Percentiles rank a stretch among this genome's conserved stretches.
These are phyloP conservation scores for Enoplosus armatus DNA, from an alignment of 2,797 vertebrate genomes.

Conservation along the genomic window DNA sequence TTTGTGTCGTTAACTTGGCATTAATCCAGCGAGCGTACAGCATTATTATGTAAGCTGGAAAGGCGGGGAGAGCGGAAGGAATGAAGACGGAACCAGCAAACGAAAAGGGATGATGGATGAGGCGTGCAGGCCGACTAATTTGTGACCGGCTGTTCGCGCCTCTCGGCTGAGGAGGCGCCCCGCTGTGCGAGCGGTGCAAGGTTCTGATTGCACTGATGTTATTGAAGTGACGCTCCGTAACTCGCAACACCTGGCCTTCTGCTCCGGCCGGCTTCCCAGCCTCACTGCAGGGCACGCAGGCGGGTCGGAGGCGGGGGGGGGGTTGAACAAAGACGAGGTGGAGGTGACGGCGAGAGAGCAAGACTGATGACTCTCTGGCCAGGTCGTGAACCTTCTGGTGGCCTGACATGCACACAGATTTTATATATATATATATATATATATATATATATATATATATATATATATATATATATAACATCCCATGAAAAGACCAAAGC, in stretches of 20 bases:
- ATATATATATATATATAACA: background rate
- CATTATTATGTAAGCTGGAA: background rate
- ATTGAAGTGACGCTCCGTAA: slow-evolving; percentile 67
- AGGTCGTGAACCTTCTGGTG: background rate
- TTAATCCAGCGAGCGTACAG: slow-evolving; percentile 29
- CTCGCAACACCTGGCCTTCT: slow-evolving; percentile 74
- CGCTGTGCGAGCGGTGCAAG: slow-evolving; percentile 45
- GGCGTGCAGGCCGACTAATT: slow-evolving; percentile 63
- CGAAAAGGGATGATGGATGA: slow-evolving; percentile 73
- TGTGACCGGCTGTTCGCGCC: slow-evolving; percentile 73
- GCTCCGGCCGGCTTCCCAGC: slow-evolving; percentile 9
- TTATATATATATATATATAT: background rate
- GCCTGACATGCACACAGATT: slow-evolving; percentile 21
- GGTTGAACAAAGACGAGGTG: background rate
- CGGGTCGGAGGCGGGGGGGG: background rate
- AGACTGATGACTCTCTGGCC: slow-evolving; percentile 19
- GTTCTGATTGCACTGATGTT: slow-evolving; percentile 70
- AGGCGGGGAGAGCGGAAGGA: slow-evolving; percentile 10
- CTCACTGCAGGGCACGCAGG: background rate
- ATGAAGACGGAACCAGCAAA: slow-evolving; percentile 12
- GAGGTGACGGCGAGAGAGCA: slow-evolving; percentile 22
- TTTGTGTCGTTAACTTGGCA: slow-evolving; percentile 38
- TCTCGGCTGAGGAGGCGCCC: slow-evolving; percentile 52
- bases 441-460: background rate
- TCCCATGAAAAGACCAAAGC: too few species aligned